Percentiles rank a stretch among this genome's conserved stretches.
These are phyloP conservation scores for Galerucella pusilla DNA, from an alignment of 2,888 invertebrate species.

Conservation along the genomic window DNA sequence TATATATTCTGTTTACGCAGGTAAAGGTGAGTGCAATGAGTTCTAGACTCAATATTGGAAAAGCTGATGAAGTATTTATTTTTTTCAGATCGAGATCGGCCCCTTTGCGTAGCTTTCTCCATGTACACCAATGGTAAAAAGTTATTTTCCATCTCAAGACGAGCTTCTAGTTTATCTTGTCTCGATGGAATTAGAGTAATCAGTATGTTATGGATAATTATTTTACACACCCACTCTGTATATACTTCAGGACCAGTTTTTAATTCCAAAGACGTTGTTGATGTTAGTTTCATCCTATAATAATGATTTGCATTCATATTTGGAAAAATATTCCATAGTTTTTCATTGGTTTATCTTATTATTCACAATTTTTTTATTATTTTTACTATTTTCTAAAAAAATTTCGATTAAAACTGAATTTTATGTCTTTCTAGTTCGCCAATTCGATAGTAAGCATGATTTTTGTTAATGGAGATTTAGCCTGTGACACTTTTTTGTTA, in stretches of 20 bases:
- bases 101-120: conserved; percentile 41
- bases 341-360: no score
- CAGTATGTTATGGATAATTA: conserved; percentile 66
- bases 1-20: conserved; percentile 34
- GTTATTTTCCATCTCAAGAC: conserved; percentile 39
- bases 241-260: conserved; percentile 39
- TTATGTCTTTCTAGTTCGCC: conserved; percentile 11
- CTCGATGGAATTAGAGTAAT: conserved; percentile 55
- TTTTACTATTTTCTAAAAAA: no score
- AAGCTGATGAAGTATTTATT: not conserved
- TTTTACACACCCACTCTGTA: conserved; percentile 61
- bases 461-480: conserved; percentile 25
- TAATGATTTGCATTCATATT: no score
- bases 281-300: conserved; percentile 28
- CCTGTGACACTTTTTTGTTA: conserved; percentile 73
- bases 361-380: no score
- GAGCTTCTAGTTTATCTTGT: conserved; percentile 38
- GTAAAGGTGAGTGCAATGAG: conserved; percentile 32
- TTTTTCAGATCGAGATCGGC: conserved; percentile 19
- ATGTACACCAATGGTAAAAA: conserved; percentile 40
- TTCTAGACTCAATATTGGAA: not conserved
- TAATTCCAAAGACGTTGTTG: conserved; percentile 42
- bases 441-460: conserved; percentile 21
- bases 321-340: no score
- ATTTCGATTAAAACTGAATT: not conserved